phyloP scores from a whole-genome alignment of 2,113 vertebrate species.

The Sisor rabdophorus region DNA sequence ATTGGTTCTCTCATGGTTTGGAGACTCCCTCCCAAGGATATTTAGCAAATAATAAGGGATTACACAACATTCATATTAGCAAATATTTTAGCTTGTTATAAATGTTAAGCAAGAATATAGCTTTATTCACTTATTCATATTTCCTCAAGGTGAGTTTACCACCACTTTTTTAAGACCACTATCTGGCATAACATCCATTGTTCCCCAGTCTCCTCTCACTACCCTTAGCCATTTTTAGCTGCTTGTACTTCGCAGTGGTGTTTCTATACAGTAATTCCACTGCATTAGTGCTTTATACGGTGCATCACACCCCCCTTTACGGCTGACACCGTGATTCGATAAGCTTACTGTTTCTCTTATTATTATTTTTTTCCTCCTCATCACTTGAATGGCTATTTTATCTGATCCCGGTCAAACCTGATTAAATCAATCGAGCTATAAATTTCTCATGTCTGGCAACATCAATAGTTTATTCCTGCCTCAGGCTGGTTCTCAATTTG shows the following conservation, averaged over 20 bases:
- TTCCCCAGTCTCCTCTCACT: not conserved
- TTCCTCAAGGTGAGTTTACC: not conserved
- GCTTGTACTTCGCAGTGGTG: not conserved
- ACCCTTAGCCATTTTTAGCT: not conserved
- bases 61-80: too few species aligned
- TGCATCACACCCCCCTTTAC: not conserved
- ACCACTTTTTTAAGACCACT: not conserved
- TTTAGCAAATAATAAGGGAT: too few species aligned
- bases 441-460: not conserved
- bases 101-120: too few species aligned
- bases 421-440: not conserved
- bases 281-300: not conserved
- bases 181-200: not conserved
- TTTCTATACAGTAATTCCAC: not conserved
- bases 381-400: not conserved
- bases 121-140: not conserved
- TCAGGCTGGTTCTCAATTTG: not conserved
- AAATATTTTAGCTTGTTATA: too few species aligned
- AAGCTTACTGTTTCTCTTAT: not conserved
- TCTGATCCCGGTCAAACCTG: not conserved
- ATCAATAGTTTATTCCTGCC: not conserved
- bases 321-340: conserved; percentile 6
- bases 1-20: too few species aligned
- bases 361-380: not conserved
- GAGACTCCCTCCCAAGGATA: too few species aligned